Evolutionary conservation across 2,888 invertebrate genomes (phyloP).

Genomic region (Geophilus truncorum): DNA sequence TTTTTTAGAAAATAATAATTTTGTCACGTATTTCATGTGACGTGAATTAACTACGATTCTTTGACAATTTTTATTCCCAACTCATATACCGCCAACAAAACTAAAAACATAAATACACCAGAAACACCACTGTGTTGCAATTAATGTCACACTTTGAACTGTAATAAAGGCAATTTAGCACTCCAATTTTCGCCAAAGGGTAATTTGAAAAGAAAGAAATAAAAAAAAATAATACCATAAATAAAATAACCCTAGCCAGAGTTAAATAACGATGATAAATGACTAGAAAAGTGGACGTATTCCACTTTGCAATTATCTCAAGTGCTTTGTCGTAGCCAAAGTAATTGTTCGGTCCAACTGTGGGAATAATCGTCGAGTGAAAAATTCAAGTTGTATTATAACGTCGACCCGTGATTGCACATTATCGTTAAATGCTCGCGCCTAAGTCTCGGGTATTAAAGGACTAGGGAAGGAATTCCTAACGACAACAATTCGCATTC

Average conservation of each 20-base stretch:
- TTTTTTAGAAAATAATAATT: too few species aligned
- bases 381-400: background rate
- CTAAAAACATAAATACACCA: too few species aligned
- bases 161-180: too few species aligned
- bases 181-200: too few species aligned
- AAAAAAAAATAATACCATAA: background rate
- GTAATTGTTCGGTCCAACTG: background rate
- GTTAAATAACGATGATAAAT: background rate
- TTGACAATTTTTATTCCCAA: too few species aligned
- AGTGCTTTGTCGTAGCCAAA: too few species aligned
- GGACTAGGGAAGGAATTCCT: background rate
- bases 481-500: background rate
- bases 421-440: background rate
- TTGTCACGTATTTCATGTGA: too few species aligned
- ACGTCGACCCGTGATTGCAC: background rate
- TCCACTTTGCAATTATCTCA: background rate
- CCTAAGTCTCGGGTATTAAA: background rate
- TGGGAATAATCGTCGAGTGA: background rate
- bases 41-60: too few species aligned
- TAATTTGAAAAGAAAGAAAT: background rate
- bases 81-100: too few species aligned
- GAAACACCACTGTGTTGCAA: too few species aligned
- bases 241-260: too few species aligned
- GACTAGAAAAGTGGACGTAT: background rate
- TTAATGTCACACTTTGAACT: too few species aligned